phyloP scores from a whole-genome alignment of 2,888 invertebrate species.

The Ophioninae sp. region DNA sequence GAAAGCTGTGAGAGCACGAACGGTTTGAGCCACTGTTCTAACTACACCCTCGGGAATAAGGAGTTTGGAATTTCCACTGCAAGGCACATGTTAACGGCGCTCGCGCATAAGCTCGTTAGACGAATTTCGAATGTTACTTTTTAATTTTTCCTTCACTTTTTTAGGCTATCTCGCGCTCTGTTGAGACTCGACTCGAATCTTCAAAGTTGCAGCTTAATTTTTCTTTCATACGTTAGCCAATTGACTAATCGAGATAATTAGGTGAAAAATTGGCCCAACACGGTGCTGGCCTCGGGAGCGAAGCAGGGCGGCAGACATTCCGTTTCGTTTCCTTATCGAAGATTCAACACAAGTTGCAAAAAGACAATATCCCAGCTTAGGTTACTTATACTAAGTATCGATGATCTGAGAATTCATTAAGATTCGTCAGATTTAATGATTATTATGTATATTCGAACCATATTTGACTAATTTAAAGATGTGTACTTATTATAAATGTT shows the following conservation, averaged over 20 bases:
- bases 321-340: too few species aligned
- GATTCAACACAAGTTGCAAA: too few species aligned
- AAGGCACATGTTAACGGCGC: slow-evolving; percentile 39
- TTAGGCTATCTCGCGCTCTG: background rate
- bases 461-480: too few species aligned
- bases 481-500: too few species aligned
- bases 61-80: slow-evolving; percentile 52
- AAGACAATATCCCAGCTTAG: too few species aligned
- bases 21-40: slow-evolving; percentile 55
- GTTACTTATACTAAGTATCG: too few species aligned
- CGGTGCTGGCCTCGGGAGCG: too few species aligned
- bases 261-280: too few species aligned
- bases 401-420: too few species aligned
- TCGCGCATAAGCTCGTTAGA: slow-evolving; percentile 38
- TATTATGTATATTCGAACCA: too few species aligned
- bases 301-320: too few species aligned
- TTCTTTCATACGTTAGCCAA: background rate
- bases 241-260: slow-evolving; percentile 3
- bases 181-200: background rate
- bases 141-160: slow-evolving; percentile 12
- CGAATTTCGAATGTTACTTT: slow-evolving; percentile 26
- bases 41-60: slow-evolving; percentile 55
- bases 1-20: slow-evolving; percentile 45
- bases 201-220: slow-evolving; percentile 9
- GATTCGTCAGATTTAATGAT: too few species aligned